phyloP scores from a whole-genome alignment of 2,113 vertebrate genomes.

The Monarcha castaneiventris region DNA sequence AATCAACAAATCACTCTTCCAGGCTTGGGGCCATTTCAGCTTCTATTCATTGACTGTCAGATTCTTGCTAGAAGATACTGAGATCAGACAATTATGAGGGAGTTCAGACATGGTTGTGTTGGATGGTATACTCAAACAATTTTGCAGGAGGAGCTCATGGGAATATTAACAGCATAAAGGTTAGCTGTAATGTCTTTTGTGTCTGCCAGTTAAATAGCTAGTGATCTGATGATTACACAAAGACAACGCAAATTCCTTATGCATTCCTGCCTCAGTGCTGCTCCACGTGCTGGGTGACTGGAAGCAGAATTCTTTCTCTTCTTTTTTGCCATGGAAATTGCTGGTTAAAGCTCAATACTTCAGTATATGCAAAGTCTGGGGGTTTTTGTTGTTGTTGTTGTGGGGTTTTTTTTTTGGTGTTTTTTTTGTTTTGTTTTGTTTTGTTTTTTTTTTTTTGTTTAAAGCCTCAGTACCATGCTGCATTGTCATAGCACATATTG shows the following conservation, averaged over 20 bases:
- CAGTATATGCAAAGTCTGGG: background rate
- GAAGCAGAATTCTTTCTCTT: background rate
- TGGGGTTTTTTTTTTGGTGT: too few species aligned
- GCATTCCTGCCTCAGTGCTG: conserved; percentile 36
- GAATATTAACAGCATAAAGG: background rate
- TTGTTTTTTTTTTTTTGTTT: background rate
- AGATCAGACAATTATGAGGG: background rate
- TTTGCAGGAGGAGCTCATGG: conserved; percentile 4
- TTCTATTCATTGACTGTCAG: background rate
- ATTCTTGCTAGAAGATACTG: background rate
- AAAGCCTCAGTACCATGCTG: background rate
- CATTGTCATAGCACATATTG: background rate
- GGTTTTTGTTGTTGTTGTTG: too few species aligned
- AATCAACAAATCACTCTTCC: background rate
- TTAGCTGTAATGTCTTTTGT: conserved; percentile 7
- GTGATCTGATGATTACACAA: conserved; percentile 17
- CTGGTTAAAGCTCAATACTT: background rate
- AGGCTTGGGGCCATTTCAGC: background rate
- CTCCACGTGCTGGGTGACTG: background rate
- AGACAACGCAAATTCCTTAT: conserved; percentile 41
- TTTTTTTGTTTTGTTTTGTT: too few species aligned
- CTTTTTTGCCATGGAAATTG: background rate
- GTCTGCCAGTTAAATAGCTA: background rate
- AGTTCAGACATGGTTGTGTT: background rate
- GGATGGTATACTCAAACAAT: background rate